Conservation (phyloP, 1,140 invertebrate species). For the Plutomurus gul region DNA sequence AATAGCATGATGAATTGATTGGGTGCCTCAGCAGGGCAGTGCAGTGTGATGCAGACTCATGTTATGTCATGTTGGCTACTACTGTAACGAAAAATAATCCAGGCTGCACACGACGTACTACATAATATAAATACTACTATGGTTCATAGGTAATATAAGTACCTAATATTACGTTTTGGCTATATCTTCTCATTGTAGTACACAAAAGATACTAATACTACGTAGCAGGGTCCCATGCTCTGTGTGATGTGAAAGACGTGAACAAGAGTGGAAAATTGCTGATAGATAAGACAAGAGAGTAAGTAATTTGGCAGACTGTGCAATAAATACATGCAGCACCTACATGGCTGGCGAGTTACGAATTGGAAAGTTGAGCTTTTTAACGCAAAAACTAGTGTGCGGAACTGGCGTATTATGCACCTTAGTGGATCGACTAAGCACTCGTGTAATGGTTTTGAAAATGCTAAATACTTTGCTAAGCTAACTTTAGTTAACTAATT, state of each 20-base stretch:
- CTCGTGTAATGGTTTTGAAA: slow-evolving; percentile 9
- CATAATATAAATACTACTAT: not conserved
- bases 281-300: not conserved
- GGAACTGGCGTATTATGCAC: slow-evolving; percentile 27
- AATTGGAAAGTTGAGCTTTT: slow-evolving; percentile 48
- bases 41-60: too few species aligned
- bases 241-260: not conserved
- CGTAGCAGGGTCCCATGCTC: too few species aligned
- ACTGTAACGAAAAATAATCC: too few species aligned
- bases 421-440: slow-evolving; percentile 14
- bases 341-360: slow-evolving; percentile 18
- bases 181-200: not conserved
- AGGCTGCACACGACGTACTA: too few species aligned
- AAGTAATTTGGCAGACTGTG: not conserved
- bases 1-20: not conserved
- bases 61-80: too few species aligned
- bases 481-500: slow-evolving; percentile 3
- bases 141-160: not conserved
- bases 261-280: slow-evolving; percentile 41
- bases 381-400: slow-evolving; percentile 33
- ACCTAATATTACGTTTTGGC: not conserved
- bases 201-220: not conserved
- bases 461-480: slow-evolving; percentile 3
- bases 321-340: too few species aligned
- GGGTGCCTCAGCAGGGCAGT: not conserved